Base-by-base conservation (phyloP, 2,113 vertebrate genomes). In the Numenius arquata region DNA sequence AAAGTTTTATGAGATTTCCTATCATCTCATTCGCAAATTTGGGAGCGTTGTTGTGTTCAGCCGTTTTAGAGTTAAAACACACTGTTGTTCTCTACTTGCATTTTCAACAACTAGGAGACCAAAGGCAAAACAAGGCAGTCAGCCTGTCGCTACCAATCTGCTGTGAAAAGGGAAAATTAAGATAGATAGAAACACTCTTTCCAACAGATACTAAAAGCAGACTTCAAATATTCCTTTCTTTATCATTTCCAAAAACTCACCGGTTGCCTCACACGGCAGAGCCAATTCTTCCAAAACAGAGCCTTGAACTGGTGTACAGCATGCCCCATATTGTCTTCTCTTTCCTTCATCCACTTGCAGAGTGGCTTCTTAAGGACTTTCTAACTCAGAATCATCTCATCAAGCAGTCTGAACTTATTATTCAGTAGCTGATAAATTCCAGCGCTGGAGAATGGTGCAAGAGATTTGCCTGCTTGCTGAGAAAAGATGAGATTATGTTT, bases 211-310 rank as follows among this genome's bases (percentile, higher is more conserved):
- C 6, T 62, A 47, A 78, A 50, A 10, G 3, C 11, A 76, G 20
- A 30, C 10, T 58, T 58, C 2, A 80, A 75, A 58, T 70, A 93
- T 71, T 90, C 2, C 2, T 29, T 72, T 70, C 40, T 67, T 40
- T 36, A 59, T 27, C 0, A 59, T 84, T 81, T 94, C 14, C 12
- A 85, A 74, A 47, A 81, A 97, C 96, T 97, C 85, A 98, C 98
- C 96, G 97, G 98, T 67, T 97, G 96, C 65, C 98, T 96, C 56
- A 98, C 50, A 55, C 98, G 97, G 73, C 97, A 98, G 30, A 98
- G 97, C 97, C 97, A 98, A 34, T 98, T 98, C 96, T 98, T 98
- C 98, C 98, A 98, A 75, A 98, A 72, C 1, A 98, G 93, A 90
- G 96, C 96, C 85, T 93, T 86, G 72, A 98, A 97, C 6, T 98